phyloP scores from a whole-genome alignment of 2,113 vertebrate species.

The Corythornis madagascariensis region DNA sequence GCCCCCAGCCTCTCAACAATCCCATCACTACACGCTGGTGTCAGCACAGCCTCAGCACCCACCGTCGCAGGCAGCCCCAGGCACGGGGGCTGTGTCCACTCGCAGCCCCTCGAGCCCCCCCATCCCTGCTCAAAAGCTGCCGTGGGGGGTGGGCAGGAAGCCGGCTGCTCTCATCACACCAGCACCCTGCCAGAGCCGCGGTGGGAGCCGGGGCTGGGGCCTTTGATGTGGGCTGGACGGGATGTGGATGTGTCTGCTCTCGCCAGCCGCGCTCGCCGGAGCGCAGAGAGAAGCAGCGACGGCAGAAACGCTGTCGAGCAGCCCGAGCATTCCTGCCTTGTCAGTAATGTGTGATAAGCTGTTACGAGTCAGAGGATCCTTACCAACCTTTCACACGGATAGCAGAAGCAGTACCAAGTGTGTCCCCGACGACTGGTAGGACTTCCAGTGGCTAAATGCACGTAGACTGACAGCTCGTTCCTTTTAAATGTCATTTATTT shows the following conservation, averaged over 20 bases:
- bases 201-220: background rate
- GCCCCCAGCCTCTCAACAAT: rapidly evolving
- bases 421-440: background rate
- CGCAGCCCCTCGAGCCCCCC: background rate
- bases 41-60: background rate
- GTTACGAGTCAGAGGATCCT: background rate
- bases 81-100: background rate
- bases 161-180: background rate
- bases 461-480: background rate
- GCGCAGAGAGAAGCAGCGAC: background rate
- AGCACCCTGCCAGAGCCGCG: background rate
- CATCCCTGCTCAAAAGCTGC: background rate
- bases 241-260: constrained; percentile 45
- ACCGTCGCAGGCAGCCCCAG: rapidly evolving
- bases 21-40: background rate
- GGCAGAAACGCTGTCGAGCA: background rate
- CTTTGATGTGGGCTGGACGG: constrained; percentile 59
- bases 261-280: background rate
- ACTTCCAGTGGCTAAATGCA: background rate
- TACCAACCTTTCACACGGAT: background rate
- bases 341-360: background rate
- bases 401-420: background rate
- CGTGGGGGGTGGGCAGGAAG: background rate
- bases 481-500: constrained; percentile 72
- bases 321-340: background rate